These are phyloP conservation scores for Perca flavescens DNA, from an alignment of 2,113 vertebrate species.

Conservation along the genomic window DNA sequence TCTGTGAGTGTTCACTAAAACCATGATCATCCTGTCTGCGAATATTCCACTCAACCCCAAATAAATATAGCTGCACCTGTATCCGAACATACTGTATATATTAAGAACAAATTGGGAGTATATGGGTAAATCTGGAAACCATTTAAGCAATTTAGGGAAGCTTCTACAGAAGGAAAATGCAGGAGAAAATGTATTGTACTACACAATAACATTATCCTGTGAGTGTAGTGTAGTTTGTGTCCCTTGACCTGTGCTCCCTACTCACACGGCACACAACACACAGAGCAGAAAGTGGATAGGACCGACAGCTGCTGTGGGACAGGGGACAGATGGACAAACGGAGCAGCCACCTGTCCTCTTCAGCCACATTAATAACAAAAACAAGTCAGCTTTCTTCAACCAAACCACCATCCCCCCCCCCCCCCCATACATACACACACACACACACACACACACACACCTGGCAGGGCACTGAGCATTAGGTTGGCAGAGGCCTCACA, in stretches of 20 bases:
- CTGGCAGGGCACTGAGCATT: conserved; percentile 41
- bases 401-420: background rate
- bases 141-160: too few species aligned
- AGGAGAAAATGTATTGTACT: too few species aligned
- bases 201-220: too few species aligned
- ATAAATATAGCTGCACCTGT: too few species aligned
- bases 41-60: too few species aligned
- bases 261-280: conserved; percentile 6
- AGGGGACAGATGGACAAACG: conserved; percentile 65
- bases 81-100: too few species aligned
- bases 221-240: background rate
- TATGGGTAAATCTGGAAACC: too few species aligned
- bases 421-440: background rate
- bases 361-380: conserved; percentile 18
- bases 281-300: background rate
- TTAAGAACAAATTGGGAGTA: too few species aligned
- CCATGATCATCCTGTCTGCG: too few species aligned
- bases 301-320: conserved; percentile 47
- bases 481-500: conserved; percentile 44
- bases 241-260: conserved; percentile 30
- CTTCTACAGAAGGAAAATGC: too few species aligned
- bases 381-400: background rate
- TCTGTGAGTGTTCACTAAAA: too few species aligned
- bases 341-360: conserved; percentile 54
- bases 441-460: background rate